Conservation (phyloP, 2,113 vertebrate genomes). For the Deroptyus accipitrinus region DNA sequence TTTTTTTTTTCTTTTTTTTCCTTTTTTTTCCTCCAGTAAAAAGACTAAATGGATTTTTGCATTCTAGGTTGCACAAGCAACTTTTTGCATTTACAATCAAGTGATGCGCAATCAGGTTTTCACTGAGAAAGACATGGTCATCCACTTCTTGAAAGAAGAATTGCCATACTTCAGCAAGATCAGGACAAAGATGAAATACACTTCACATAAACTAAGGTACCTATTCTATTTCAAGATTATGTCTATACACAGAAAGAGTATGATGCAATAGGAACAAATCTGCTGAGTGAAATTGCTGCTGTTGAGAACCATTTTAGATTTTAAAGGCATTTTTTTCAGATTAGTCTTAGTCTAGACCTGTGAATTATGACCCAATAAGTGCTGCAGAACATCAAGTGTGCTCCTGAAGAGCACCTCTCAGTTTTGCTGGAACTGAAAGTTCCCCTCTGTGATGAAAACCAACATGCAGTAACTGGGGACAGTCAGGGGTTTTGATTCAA, state of each 20-base stretch:
- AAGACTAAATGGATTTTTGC: not conserved
- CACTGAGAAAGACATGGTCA: not conserved
- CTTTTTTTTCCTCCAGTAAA: not conserved
- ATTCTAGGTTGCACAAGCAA: not conserved
- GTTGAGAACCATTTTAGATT: not conserved
- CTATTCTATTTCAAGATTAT: not conserved
- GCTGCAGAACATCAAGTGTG: not conserved
- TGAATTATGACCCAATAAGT: not conserved
- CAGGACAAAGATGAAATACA: not conserved
- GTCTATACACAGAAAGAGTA: not conserved
- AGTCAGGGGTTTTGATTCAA: not conserved
- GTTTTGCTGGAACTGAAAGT: not conserved
- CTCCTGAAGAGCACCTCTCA: not conserved
- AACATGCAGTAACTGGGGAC: not conserved
- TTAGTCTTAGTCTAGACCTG: not conserved
- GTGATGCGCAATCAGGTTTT: not conserved
- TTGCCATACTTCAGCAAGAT: not conserved
- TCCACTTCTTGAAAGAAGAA: not conserved
- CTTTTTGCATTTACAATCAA: not conserved
- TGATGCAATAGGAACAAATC: not conserved
- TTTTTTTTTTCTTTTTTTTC: not conserved
- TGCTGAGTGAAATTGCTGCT: not conserved
- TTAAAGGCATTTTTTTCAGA: not conserved
- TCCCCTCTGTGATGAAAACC: rapidly evolving
- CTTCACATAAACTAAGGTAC: not conserved